Base-by-base conservation (phyloP, 2,888 invertebrate genomes). In the Lasioglossum morio region DNA sequence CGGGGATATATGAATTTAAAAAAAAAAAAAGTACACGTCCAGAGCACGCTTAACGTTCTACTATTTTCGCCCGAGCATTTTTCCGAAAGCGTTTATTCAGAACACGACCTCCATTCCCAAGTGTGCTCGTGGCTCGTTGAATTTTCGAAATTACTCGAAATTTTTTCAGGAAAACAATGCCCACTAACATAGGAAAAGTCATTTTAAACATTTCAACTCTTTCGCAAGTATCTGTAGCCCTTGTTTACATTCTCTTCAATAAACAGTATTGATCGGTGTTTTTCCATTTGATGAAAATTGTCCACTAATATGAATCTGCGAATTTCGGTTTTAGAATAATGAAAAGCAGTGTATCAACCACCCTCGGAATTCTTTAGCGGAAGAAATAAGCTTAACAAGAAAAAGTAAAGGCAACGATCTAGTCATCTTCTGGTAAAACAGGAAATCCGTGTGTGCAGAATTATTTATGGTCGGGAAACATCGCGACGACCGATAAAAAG, bases 131-230 rank as follows among this genome's bases (percentile, higher is more conserved):
- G 27, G 19, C 46, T 4, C 73, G 48, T 48, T 34, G 48, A 48
- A 34, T 73, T 73, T 73, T 48, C 34, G 23, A 73, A 73, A 73
- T 73, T 73, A 34, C 48, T 70, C 12, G 30, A 73, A 48, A 73
- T 23, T 34, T 48, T 48, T 34, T 12, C 12, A 10, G 34, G 23
- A 34, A 53, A 73, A 48, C 19, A 34, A 73, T 23, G 10, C 2
- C 23, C 34, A 5, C 16, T 19, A 19, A 27, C 30, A 23, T 8
- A 48, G 12, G 12, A 23, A 34, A 48, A 72, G 2, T 72, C 19
- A 30, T 48, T 23, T 19, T n/a, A 34, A 10, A 73, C n/a, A 34
- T 23, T 34, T 73, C n/a, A 73, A 48, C 48, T 46, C 46, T 16
- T 46, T 30, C 46, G 19, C 46, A 7, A 72, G 27, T 69, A 14